Conservation (phyloP, 2,888 invertebrate genomes). For the Euclidia mi region DNA sequence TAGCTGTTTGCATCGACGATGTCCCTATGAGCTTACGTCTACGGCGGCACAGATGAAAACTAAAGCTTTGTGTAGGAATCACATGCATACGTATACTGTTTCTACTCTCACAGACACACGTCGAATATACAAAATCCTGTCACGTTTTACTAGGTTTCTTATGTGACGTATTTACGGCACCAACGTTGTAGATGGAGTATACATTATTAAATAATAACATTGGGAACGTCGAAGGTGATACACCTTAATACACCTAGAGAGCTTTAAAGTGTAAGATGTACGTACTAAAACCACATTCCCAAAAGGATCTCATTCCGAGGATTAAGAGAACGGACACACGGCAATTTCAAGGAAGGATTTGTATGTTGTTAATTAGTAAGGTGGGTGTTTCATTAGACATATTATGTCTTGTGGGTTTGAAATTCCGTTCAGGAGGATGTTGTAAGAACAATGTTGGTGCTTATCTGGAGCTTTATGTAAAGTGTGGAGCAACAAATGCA, state of each 20-base stretch:
- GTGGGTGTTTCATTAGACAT: constrained; percentile 28
- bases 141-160: constrained; percentile 21
- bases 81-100: constrained; percentile 16
- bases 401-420: constrained; percentile 28
- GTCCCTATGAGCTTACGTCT: constrained; percentile 2
- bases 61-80: constrained; percentile 27
- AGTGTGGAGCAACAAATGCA: constrained; percentile 46
- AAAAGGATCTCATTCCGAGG: constrained; percentile 36
- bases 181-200: constrained; percentile 16
- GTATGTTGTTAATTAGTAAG: constrained; percentile 39
- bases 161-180: constrained; percentile 19
- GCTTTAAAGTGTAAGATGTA: constrained; percentile 40
- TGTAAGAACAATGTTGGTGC: constrained; percentile 32
- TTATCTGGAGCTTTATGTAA: constrained; percentile 45
- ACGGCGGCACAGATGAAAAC: constrained; percentile 37
- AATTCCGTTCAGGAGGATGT: constrained; percentile 36
- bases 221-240: constrained; percentile 26
- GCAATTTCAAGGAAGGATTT: constrained; percentile 43
- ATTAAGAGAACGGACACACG: constrained; percentile 39
- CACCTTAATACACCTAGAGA: constrained; percentile 38
- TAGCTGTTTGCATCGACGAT: constrained; percentile 47
- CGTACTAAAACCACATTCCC: constrained; percentile 40
- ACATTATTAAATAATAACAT: constrained; percentile 46
- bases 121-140: constrained; percentile 11
- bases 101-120: constrained; percentile 9